Percentiles rank a stretch among this genome's conserved stretches.
Conservation (phyloP, 53 echinoderm and acorn worm genomes). For the Temnopleurus reevesii region DNA sequence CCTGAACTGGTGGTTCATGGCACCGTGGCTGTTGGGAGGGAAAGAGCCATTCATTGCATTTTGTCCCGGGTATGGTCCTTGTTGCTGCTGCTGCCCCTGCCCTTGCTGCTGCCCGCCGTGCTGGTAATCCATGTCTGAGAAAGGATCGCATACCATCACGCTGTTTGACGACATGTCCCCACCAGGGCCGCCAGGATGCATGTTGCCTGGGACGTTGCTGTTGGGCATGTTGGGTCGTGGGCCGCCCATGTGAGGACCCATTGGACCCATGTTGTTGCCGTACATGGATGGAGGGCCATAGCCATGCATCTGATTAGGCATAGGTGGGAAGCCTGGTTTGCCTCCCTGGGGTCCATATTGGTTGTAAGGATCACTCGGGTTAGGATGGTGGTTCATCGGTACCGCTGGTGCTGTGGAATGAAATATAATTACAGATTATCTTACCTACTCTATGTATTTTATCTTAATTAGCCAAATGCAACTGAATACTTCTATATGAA, state of each 20-base stretch:
- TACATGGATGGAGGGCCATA: slow-evolving; percentile 69
- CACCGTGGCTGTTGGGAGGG: slow-evolving; percentile 46
- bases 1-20: slow-evolving; percentile 53
- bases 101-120: slow-evolving; percentile 47
- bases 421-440: too few relatives aligned
- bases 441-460: too few relatives aligned
- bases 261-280: slow-evolving; percentile 79
- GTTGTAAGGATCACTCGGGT: slow-evolving; percentile 58
- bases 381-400: slow-evolving; percentile 42
- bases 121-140: slow-evolving; percentile 77
- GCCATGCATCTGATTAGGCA: slow-evolving; percentile 70
- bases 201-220: slow-evolving; percentile 85
- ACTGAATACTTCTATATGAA: too few relatives aligned
- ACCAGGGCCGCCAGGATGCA: slow-evolving; percentile 60
- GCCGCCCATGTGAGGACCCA: slow-evolving; percentile 48
- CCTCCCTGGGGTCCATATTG: slow-evolving; percentile 63
- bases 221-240: slow-evolving; percentile 63
- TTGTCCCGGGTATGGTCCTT: slow-evolving; percentile 39
- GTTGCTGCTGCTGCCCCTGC: slow-evolving; percentile 51
- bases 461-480: too few relatives aligned
- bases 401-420: slow-evolving; percentile 23
- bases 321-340: slow-evolving; percentile 63
- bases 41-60: slow-evolving; percentile 56
- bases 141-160: slow-evolving; percentile 93
- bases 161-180: slow-evolving; percentile 69